Conservation (phyloP, 2,888 invertebrate species). For the Eutolmus rufibarbis region DNA sequence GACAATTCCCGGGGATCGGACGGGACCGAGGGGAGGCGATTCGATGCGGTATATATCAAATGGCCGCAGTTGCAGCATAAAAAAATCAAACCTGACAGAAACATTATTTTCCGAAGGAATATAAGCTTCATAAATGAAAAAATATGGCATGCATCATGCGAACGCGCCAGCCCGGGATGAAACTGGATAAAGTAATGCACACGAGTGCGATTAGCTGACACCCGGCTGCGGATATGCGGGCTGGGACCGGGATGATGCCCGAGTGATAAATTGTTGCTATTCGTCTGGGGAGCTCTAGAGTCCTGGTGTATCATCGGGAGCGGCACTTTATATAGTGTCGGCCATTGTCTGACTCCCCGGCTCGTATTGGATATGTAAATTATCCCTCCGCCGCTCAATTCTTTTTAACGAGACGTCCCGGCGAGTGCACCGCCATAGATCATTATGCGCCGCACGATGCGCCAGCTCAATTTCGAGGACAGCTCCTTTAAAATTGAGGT, state of each 20-base stretch:
- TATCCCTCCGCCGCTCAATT: conserved; percentile 13
- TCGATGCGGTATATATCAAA: conserved; percentile 25
- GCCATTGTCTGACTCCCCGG: background rate
- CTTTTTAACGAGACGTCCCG: conserved; percentile 25
- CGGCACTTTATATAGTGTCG: background rate
- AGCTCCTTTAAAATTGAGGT: background rate
- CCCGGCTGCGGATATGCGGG: background rate
- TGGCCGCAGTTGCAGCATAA: conserved; percentile 29
- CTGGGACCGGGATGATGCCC: background rate
- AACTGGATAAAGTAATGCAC: conserved; percentile 34
- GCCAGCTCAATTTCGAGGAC: background rate
- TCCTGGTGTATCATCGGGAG: background rate
- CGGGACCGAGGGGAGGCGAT: background rate
- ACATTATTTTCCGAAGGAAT: conserved; percentile 46
- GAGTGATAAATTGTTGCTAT: conserved; percentile 29
- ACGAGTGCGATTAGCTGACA: conserved; percentile 9
- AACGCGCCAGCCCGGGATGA: background rate
- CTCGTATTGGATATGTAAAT: conserved; percentile 37
- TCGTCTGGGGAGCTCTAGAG: background rate
- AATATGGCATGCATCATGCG: conserved; percentile 44
- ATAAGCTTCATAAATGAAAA: conserved; percentile 46
- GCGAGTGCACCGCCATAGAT: conserved; percentile 10
- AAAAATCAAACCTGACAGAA: conserved; percentile 46
- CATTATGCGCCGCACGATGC: conserved; percentile 16
- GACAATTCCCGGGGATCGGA: background rate